phyloP scores from a whole-genome alignment of 2,888 invertebrate genomes.

The Epirrhoe alternata region DNA sequence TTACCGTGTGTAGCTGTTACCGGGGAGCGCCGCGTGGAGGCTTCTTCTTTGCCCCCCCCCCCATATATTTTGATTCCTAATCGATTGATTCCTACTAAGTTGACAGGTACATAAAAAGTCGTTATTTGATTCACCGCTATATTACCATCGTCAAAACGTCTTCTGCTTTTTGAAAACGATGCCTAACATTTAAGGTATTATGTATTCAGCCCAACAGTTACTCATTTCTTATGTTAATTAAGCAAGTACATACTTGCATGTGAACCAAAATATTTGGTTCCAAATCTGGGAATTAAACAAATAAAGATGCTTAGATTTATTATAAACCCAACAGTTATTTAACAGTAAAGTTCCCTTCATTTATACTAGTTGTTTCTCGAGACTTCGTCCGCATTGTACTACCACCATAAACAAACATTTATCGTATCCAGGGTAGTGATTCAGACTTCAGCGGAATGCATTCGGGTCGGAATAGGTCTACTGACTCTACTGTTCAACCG shows the following conservation, averaged over 20 bases:
- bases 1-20: too few relatives aligned
- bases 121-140: neutral
- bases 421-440: too few relatives aligned
- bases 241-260: conserved; percentile 33
- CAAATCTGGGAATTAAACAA: conserved; percentile 36
- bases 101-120: too few relatives aligned
- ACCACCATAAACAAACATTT: too few relatives aligned
- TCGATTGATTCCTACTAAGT: too few relatives aligned
- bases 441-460: too few relatives aligned
- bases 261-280: conserved; percentile 48
- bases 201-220: conserved; percentile 68
- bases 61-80: too few relatives aligned
- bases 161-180: neutral
- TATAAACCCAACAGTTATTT: conserved; percentile 33
- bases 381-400: too few relatives aligned
- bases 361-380: conserved; percentile 7
- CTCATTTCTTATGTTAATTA: conserved; percentile 66
- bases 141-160: neutral
- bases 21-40: too few relatives aligned
- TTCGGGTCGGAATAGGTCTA: too few relatives aligned
- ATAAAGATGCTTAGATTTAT: conserved; percentile 36
- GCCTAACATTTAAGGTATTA: conserved; percentile 40
- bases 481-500: too few relatives aligned
- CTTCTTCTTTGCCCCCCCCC: too few relatives aligned
- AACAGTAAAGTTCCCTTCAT: conserved; percentile 42